Percentiles rank a stretch among this genome's conserved stretches.
phyloP scores from a whole-genome alignment of 1,140 invertebrate species.

The Triops cancriformis region DNA sequence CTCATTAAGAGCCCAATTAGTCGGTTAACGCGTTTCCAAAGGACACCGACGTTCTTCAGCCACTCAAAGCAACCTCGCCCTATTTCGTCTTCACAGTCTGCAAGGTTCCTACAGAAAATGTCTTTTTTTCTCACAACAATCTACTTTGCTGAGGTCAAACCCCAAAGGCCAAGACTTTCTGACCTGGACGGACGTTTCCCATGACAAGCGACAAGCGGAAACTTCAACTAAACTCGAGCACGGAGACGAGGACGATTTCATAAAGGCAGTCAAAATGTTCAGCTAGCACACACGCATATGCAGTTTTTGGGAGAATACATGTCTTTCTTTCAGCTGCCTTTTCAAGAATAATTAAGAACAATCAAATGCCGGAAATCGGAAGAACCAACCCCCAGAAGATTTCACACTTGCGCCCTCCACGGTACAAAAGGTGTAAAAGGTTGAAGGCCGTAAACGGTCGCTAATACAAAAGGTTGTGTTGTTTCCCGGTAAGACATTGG shows the following conservation, averaged over 20 bases:
- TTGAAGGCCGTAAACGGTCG: background rate
- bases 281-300: background rate
- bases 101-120: background rate
- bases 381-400: background rate
- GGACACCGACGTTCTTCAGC: background rate
- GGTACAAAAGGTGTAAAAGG: background rate
- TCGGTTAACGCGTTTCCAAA: constrained; percentile 5
- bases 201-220: constrained; percentile 12
- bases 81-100: background rate
- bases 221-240: background rate
- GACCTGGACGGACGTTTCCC: constrained; percentile 11
- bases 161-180: background rate
- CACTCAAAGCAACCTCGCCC: background rate
- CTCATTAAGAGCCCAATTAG: constrained; percentile 13
- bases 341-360: background rate
- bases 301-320: background rate
- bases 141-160: background rate
- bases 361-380: background rate
- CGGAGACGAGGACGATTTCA: background rate
- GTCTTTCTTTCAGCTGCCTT: background rate
- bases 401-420: background rate
- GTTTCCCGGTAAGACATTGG: background rate
- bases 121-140: background rate
- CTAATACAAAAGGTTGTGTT: background rate
- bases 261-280: background rate